Conservation (phyloP, 1,140 invertebrate genomes). For the Hycleus cichorii region DNA sequence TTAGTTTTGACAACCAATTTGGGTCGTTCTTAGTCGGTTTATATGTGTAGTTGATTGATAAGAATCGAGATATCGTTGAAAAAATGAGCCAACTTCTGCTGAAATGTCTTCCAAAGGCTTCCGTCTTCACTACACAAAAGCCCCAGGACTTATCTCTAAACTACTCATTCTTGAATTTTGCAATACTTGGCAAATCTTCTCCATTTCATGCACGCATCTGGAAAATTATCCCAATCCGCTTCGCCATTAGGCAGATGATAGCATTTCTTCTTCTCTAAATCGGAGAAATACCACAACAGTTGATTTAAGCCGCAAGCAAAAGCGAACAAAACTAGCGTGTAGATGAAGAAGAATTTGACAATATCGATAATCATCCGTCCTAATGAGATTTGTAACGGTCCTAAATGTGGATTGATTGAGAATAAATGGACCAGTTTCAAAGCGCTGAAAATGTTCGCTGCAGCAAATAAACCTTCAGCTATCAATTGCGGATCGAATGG, state of each 20-base stretch:
- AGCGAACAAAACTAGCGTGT: constrained; percentile 72
- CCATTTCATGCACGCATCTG: constrained; percentile 72
- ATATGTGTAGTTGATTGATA: too few relatives aligned
- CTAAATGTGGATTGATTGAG: constrained; percentile 84
- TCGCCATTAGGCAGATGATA: constrained; percentile 51
- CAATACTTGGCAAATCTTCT: constrained; percentile 56
- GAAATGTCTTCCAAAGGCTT: too few relatives aligned
- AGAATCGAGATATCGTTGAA: too few relatives aligned
- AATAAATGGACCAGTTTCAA: constrained; percentile 85
- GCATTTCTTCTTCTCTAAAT: constrained; percentile 70
- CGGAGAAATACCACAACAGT: constrained; percentile 84
- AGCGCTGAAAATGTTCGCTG: constrained; percentile 86
- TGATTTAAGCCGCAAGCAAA: constrained; percentile 84
- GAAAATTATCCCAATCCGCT: constrained; percentile 57
- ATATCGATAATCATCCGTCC: constrained; percentile 83
- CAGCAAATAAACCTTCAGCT: constrained; percentile 89
- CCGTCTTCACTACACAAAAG: too few relatives aligned
- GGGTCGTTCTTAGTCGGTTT: too few relatives aligned
- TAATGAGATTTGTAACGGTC: constrained; percentile 77
- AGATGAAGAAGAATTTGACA: constrained; percentile 83
- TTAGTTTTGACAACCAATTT: too few relatives aligned
- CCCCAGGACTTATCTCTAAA: too few relatives aligned
- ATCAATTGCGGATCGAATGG: constrained; percentile 91
- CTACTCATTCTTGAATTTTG: too few relatives aligned
- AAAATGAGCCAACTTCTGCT: too few relatives aligned